phyloP scores from a whole-genome alignment of 2,888 invertebrate species.

The Meloe dianella region DNA sequence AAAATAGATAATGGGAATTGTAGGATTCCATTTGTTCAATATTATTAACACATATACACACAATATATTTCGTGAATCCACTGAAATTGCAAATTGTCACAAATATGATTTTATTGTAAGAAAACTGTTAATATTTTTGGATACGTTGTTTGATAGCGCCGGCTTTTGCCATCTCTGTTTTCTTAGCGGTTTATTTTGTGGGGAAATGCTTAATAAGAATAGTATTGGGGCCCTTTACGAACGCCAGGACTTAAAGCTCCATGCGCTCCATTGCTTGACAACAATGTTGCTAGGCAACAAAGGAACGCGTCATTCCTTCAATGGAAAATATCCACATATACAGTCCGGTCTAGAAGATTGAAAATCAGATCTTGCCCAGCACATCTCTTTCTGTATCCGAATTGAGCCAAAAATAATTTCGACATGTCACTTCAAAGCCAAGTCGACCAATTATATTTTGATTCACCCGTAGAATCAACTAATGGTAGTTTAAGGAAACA shows the following conservation, averaged over 20 bases:
- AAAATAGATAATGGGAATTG: constrained; percentile 34
- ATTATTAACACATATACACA: neutral
- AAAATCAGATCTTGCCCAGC: too few species aligned
- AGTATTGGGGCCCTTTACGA: constrained; percentile 26
- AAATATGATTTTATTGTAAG: neutral
- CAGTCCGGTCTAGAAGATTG: too few species aligned
- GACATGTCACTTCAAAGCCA: neutral
- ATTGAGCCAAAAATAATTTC: too few species aligned
- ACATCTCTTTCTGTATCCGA: too few species aligned
- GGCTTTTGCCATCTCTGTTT: neutral
- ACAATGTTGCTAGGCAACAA: constrained; percentile 56
- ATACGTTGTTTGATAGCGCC: neutral
- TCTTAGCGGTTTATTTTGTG: neutral
- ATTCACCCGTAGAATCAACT: too few species aligned
- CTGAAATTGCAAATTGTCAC: neutral
- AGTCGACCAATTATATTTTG: too few species aligned
- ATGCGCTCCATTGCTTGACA: constrained; percentile 53
- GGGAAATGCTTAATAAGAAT: constrained; percentile 37
- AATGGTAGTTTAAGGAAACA: neutral
- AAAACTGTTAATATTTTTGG: too few species aligned
- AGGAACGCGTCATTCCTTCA: constrained; percentile 43
- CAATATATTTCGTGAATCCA: too few species aligned
- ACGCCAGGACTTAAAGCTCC: constrained; percentile 40
- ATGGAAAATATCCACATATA: constrained; percentile 19
- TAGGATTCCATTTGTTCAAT: constrained; percentile 36